These are phyloP conservation scores for Odontomachus brunneus DNA, from an alignment of 1,140 invertebrate species.

Conservation along the genomic window DNA sequence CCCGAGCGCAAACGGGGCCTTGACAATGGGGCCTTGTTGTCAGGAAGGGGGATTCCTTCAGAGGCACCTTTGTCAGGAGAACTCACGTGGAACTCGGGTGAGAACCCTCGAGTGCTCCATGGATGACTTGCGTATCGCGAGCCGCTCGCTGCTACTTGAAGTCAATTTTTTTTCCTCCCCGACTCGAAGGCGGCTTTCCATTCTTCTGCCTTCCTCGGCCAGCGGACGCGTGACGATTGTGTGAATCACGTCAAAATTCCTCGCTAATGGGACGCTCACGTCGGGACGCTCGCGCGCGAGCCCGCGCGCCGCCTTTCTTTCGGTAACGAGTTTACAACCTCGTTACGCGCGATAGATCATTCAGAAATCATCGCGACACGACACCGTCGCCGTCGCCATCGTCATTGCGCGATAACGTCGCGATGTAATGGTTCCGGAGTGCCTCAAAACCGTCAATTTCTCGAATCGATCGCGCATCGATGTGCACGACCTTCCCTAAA, in stretches of 20 bases:
- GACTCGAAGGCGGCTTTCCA: slow-evolving; percentile 57
- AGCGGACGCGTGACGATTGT: slow-evolving; percentile 67
- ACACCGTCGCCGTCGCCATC: too few relatives aligned
- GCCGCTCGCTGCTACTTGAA: slow-evolving; percentile 78
- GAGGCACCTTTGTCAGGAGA: slow-evolving; percentile 75
- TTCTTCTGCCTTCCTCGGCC: slow-evolving; percentile 48
- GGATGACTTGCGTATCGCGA: slow-evolving; percentile 80
- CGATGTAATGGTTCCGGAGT: not conserved
- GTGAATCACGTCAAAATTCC: slow-evolving; percentile 78
- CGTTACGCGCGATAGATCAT: slow-evolving; percentile 63
- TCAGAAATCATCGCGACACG: slow-evolving; percentile 5
- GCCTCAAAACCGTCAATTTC: not conserved
- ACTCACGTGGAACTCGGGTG: slow-evolving; percentile 72
- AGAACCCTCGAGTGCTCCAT: slow-evolving; percentile 73
- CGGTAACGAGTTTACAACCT: slow-evolving; percentile 47
- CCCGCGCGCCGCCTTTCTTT: slow-evolving; percentile 59
- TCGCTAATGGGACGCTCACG: slow-evolving; percentile 79
- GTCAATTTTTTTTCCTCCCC: slow-evolving; percentile 73
- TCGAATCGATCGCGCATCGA: too few relatives aligned
- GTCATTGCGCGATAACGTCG: not conserved
- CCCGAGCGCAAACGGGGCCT: slow-evolving; percentile 63
- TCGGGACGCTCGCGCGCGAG: slow-evolving; percentile 37
- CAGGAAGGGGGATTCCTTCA: slow-evolving; percentile 76
- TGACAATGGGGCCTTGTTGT: slow-evolving; percentile 79
- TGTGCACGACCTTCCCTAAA: too few relatives aligned